A percentile compares a stretch with the other conserved stretches of the same genome.
Conservation (phyloP, 2,797 vertebrate species). For the Adelosebastes latens region DNA sequence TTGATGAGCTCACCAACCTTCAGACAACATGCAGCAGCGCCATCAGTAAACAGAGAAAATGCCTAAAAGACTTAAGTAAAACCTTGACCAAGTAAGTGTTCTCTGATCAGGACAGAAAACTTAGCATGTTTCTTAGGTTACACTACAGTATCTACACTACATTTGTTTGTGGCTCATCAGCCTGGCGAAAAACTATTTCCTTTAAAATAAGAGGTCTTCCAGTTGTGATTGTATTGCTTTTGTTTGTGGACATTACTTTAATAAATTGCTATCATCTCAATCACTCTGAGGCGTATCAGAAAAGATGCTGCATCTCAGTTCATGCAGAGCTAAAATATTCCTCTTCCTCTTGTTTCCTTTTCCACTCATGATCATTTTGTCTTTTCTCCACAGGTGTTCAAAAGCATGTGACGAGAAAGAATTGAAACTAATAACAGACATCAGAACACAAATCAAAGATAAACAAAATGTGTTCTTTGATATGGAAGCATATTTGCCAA, state of each 20-base stretch:
- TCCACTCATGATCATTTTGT: background rate
- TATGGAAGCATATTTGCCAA: conserved; percentile 98
- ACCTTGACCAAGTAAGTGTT: conserved; percentile 85
- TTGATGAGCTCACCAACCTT: conserved; percentile 92
- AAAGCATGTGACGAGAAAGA: conserved; percentile 82
- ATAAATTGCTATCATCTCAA: background rate
- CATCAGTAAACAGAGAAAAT: conserved; percentile 91
- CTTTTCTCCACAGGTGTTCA: conserved; percentile 79
- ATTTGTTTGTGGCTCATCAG: background rate
- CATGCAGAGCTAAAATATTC: background rate
- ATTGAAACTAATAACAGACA: conserved; percentile 83
- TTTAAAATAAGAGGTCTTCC: background rate
- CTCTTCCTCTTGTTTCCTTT: background rate
- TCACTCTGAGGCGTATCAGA: background rate
- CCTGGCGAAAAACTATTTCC: background rate
- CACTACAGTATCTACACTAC: background rate
- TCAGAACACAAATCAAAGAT: conserved; percentile 91
- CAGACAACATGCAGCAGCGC: conserved; percentile 89
- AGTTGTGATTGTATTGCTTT: background rate
- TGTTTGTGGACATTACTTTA: background rate
- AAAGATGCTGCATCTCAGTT: background rate
- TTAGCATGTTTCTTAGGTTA: background rate
- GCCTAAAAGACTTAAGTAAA: conserved; percentile 85
- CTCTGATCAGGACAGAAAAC: background rate
- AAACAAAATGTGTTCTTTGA: conserved; percentile 94